Evolutionary conservation across 64 coral and sea anemone genomes (phyloP), one percentile per base, ranked within the genome.

Genomic region (Hydrozoanthus tunicans): DNA sequence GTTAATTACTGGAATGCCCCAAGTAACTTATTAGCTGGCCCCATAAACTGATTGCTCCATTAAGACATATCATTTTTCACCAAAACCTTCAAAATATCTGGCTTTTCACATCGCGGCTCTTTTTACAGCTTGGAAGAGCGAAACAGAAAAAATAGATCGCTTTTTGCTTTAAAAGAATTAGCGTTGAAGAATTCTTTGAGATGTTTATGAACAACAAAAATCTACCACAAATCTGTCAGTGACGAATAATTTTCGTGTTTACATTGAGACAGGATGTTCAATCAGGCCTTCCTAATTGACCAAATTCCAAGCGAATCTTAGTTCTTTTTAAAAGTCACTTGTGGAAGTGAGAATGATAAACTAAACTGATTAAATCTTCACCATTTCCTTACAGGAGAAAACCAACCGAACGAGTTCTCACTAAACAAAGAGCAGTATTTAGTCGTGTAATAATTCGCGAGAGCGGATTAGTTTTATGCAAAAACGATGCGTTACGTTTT

Each of bases 171-270:
- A 58, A 3, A 12, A 14, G 53, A 63, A 82, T 82, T 51, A 32
- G 54, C 8, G 3, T 14, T 1, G 67, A 88, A 60, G 12, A 10
- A 20, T 54, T 59, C 32, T 60, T 24, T 88, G 54, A 58, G 14
- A 74, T 59, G 55, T 60, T 60, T 75, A 58, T 74, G 15, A 73
- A 51, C 11, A 59, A 11, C 3, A 9, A 74, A 88, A 74, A 15
- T 73, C 10, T 88, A 74, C 84, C 10, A 88, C 56, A 88, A 88
- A 88, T 74, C 84, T 88, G 84, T 88, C 84, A 88, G 54, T 25
- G 67, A 23, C 23, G 69, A 73, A 43, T 43, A 60, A 72, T 73
- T 73, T 55, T 60, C n/a, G 14, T 88, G 83, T 88, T 88, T 88
- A 88, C 68, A 73, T 6, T 57, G 53, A 73, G 67, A 59, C 25